These are phyloP conservation scores for Megaceryle torquata DNA, from an alignment of 2,113 vertebrate species.

Conservation along the genomic window DNA sequence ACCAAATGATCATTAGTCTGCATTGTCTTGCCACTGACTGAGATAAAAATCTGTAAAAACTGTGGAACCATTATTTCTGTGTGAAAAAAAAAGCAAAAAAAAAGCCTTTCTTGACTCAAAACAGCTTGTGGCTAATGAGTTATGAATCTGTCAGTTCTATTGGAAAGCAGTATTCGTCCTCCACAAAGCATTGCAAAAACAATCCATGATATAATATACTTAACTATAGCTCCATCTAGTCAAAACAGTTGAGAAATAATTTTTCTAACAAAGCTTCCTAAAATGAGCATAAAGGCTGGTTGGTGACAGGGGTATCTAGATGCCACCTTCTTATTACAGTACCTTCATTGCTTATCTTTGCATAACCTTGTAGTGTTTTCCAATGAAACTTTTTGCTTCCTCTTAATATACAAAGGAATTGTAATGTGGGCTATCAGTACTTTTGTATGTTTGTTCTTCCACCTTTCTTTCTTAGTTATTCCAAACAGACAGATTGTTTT, in stretches of 20 bases:
- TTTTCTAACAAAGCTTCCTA: not conserved
- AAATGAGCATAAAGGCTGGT: not conserved
- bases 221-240: not conserved
- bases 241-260: not conserved
- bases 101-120: not conserved
- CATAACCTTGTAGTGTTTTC: not conserved
- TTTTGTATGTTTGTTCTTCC: too few species aligned
- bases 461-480: not conserved
- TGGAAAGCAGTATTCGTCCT: not conserved
- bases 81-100: not conserved
- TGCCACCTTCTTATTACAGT: not conserved
- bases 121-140: conserved; percentile 25
- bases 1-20: not conserved
- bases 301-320: not conserved
- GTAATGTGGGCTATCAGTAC: not conserved
- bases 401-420: not conserved
- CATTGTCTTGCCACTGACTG: not conserved
- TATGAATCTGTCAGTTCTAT: not conserved
- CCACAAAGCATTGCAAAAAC: not conserved
- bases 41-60: not conserved
- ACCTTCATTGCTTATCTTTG: not conserved
- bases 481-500: not conserved
- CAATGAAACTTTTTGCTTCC: not conserved
- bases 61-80: not conserved
- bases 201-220: not conserved